phyloP scores from a whole-genome alignment of 1,140 invertebrate species.

The Lethrus apterus region DNA sequence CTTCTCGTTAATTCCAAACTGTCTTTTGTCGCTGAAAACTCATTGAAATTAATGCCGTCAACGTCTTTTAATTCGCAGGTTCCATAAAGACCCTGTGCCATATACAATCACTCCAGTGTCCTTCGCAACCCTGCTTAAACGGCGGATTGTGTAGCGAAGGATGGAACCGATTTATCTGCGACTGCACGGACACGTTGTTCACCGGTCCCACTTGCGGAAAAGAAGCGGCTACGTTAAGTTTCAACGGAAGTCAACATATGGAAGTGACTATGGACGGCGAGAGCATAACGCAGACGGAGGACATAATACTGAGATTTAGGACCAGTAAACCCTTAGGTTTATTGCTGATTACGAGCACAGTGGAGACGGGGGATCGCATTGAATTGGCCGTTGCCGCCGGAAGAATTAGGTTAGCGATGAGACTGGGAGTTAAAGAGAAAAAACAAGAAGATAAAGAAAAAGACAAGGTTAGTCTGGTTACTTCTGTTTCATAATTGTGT shows the following conservation, averaged over 20 bases:
- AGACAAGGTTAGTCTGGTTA: slow-evolving; percentile 44
- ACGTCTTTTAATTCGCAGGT: slow-evolving; percentile 50
- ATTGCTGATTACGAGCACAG: slow-evolving; percentile 65
- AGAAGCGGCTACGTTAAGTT: slow-evolving; percentile 79
- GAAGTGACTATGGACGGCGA: slow-evolving; percentile 61
- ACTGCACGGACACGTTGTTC: slow-evolving; percentile 85
- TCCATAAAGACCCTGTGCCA: slow-evolving; percentile 81
- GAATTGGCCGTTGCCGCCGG: slow-evolving; percentile 78
- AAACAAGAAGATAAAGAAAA: slow-evolving; percentile 56
- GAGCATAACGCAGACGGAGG: slow-evolving; percentile 84
- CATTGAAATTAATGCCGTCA: too few species aligned
- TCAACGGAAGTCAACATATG: slow-evolving; percentile 80
- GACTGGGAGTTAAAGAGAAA: slow-evolving; percentile 80
- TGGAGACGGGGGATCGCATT: slow-evolving; percentile 69
- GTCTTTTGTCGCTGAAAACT: too few species aligned
- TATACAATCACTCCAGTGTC: slow-evolving; percentile 72
- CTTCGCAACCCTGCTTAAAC: slow-evolving; percentile 82
- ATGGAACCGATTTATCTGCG: slow-evolving; percentile 94
- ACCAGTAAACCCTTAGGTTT: slow-evolving; percentile 70
- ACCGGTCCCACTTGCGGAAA: slow-evolving; percentile 88
- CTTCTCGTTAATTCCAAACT: too few species aligned
- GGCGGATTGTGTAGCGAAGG: slow-evolving; percentile 85
- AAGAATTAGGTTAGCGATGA: slow-evolving; percentile 68
- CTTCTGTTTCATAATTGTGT: too few species aligned
- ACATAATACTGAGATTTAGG: slow-evolving; percentile 79